Percentiles rank a stretch among this genome's conserved stretches.
Evolutionary conservation across 2,797 vertebrate genomes (phyloP).

Genomic region (Acropternis orthonyx): DNA sequence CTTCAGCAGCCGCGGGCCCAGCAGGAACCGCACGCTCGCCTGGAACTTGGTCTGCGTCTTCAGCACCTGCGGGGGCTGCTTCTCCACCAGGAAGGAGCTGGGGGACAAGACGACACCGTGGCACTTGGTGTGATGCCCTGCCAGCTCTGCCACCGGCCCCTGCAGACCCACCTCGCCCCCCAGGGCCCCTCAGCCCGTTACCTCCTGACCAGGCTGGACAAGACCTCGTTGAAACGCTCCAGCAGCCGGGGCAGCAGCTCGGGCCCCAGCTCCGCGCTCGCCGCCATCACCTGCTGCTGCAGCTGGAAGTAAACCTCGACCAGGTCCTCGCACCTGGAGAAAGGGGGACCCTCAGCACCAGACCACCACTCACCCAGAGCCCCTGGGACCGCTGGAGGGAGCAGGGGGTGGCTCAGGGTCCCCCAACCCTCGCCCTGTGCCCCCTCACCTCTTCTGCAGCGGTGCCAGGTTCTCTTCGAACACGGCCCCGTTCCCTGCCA

Average conservation of each 20-base stretch:
- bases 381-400: rapidly evolving
- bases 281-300: slow-evolving; percentile 84
- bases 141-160: neutral
- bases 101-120: neutral
- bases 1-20: slow-evolving; percentile 84
- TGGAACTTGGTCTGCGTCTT: slow-evolving; percentile 99
- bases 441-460: slow-evolving; percentile 78
- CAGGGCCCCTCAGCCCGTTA: neutral
- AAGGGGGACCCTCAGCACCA: neutral
- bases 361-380: neutral
- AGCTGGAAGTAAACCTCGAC: slow-evolving; percentile 85
- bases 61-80: slow-evolving; percentile 94
- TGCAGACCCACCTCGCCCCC: neutral
- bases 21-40: slow-evolving; percentile 87
- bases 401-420: neutral
- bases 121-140: rapidly evolving
- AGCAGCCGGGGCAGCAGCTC: slow-evolving; percentile 77
- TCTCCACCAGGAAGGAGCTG: slow-evolving; percentile 93
- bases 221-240: slow-evolving; percentile 76
- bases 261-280: slow-evolving; percentile 64
- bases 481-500: slow-evolving; percentile 81
- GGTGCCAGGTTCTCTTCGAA: slow-evolving; percentile 83
- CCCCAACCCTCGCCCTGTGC: slow-evolving; percentile 67
- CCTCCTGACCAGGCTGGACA: slow-evolving; percentile 86
- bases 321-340: slow-evolving; percentile 72